phyloP scores from a whole-genome alignment of 2,888 invertebrate genomes.

The Protonemura montana region DNA sequence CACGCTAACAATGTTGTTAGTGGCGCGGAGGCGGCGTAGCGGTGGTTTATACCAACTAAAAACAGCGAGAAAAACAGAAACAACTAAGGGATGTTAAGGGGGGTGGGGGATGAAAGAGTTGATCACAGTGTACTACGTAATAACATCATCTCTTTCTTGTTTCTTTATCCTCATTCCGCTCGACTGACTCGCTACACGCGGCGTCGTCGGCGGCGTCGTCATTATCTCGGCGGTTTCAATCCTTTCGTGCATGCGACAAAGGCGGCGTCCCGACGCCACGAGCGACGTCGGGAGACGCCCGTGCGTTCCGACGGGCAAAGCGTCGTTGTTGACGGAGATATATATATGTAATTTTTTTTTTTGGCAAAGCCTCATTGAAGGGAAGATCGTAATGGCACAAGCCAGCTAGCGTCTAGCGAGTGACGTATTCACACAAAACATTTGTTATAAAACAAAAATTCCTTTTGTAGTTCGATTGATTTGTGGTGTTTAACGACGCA shows the following conservation, averaged over 20 bases:
- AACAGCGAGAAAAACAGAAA: conserved; percentile 20
- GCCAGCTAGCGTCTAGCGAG: too few relatives aligned
- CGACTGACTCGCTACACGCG: conserved; percentile 12
- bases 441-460: too few relatives aligned
- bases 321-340: too few relatives aligned
- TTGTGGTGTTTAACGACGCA: too few relatives aligned
- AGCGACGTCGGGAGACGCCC: neutral
- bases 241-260: conserved; percentile 47
- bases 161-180: conserved; percentile 26
- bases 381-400: too few relatives aligned
- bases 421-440: too few relatives aligned
- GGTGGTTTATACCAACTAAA: conserved; percentile 23
- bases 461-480: too few relatives aligned
- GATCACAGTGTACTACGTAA: neutral
- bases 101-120: neutral
- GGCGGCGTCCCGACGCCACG: conserved; percentile 21
- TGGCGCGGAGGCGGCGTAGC: neutral
- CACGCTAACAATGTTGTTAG: conserved; percentile 32
- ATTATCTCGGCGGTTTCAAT: conserved; percentile 43
- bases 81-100: neutral
- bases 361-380: too few relatives aligned
- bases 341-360: too few relatives aligned
- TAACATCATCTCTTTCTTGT: conserved; percentile 37
- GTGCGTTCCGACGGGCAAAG: neutral
- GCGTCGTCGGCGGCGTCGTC: conserved; percentile 17